These are phyloP conservation scores for Exephanes ischioxanthus DNA, from an alignment of 2,888 invertebrate species.

Conservation along the genomic window DNA sequence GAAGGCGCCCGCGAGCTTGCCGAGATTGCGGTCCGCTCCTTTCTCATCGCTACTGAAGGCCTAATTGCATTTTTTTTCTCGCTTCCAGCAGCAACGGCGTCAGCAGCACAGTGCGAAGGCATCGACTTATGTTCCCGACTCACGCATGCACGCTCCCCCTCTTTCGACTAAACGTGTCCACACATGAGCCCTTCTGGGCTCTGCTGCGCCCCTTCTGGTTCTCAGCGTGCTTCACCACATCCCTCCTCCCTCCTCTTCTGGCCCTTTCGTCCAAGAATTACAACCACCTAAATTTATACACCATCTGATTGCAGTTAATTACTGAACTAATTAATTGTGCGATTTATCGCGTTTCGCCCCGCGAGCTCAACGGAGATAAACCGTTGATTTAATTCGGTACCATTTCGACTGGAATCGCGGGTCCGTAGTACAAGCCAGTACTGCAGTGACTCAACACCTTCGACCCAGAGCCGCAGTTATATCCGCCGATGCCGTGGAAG, in stretches of 20 bases:
- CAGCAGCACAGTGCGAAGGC: constrained; percentile 31
- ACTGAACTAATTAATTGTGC: constrained; percentile 82
- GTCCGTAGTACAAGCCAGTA: constrained; percentile 33
- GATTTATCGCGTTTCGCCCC: constrained; percentile 77
- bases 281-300: constrained; percentile 79
- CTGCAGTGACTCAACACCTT: constrained; percentile 66
- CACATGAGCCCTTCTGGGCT: constrained; percentile 22
- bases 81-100: constrained; percentile 40
- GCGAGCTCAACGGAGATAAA: constrained; percentile 76
- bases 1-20: neutral
- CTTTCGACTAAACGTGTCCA: neutral
- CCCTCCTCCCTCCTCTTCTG: constrained; percentile 1
- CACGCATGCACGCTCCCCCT: constrained; percentile 76
- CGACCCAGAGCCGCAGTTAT: constrained; percentile 30
- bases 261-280: constrained; percentile 72
- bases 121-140: constrained; percentile 77
- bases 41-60: constrained; percentile 57
- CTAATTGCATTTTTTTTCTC: constrained; percentile 72
- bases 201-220: constrained; percentile 32
- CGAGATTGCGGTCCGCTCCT: constrained; percentile 36
- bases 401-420: constrained; percentile 66
- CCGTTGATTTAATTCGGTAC: constrained; percentile 79
- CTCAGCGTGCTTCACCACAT: constrained; percentile 25
- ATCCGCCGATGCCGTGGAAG: constrained; percentile 47
- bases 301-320: constrained; percentile 83